Evolutionary conservation across 2,888 invertebrate species (phyloP).

Genomic region (Lapara coniferarum): DNA sequence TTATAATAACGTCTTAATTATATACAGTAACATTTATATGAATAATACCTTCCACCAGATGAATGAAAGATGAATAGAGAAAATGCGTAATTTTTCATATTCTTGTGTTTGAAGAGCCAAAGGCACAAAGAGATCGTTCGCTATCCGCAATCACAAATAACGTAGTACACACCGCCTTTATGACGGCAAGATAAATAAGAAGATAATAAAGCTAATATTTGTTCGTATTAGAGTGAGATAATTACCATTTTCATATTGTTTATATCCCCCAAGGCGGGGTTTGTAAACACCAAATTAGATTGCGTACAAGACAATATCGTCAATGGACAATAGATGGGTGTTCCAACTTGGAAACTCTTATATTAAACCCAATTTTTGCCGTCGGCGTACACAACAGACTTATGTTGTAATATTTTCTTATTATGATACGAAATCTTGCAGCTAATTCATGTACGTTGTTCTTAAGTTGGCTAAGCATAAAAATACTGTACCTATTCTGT

Average conservation of each 20-base stretch:
- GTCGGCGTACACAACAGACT: background rate
- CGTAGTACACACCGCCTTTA: background rate
- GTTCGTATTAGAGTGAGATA: constrained; percentile 20
- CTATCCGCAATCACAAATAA: background rate
- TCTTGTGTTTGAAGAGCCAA: background rate
- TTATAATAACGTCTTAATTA: no score
- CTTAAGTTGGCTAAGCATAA: no score
- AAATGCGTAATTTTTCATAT: background rate
- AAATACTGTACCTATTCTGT: no score
- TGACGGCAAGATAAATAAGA: constrained; percentile 18
- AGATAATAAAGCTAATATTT: constrained; percentile 25
- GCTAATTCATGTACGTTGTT: no score
- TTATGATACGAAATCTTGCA: background rate
- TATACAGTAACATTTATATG: no score
- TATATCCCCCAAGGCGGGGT: constrained; percentile 10
- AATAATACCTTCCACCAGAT: no score
- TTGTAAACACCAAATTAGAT: constrained; percentile 16
- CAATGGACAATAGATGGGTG: constrained; percentile 1
- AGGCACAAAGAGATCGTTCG: background rate
- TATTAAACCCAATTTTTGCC: constrained; percentile 1
- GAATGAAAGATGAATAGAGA: background rate
- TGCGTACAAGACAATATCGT: constrained; percentile 6
- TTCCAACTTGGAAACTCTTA: constrained; percentile 8
- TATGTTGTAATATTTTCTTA: background rate
- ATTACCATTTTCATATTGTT: constrained; percentile 26